Evolutionary conservation across 2,797 vertebrate genomes (phyloP).

Genomic region (Pseudochaenichthys georgianus): DNA sequence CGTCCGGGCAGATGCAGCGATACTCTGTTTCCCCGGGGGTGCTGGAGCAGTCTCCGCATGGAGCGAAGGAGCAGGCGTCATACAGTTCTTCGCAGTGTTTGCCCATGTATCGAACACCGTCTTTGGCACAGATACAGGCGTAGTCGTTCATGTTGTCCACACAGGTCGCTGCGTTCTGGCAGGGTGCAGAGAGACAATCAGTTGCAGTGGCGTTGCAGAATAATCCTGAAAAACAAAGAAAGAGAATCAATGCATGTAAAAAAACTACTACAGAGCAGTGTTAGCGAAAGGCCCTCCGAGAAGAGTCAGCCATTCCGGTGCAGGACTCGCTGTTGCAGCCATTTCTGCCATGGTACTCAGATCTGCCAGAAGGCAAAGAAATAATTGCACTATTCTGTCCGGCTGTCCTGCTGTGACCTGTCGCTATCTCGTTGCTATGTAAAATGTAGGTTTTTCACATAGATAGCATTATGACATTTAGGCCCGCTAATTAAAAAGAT

Average conservation of each 20-base stretch:
- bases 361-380: too few relatives aligned
- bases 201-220: slow-evolving; percentile 79
- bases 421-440: too few relatives aligned
- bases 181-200: slow-evolving; percentile 87
- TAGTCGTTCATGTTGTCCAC: slow-evolving; percentile 85
- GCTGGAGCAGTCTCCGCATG: slow-evolving; percentile 81
- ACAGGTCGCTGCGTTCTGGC: slow-evolving; percentile 89
- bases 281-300: background rate
- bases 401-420: too few relatives aligned
- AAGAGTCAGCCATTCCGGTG: background rate
- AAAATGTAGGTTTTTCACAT: too few relatives aligned
- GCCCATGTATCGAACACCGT: slow-evolving; percentile 84
- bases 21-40: slow-evolving; percentile 76
- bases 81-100: slow-evolving; percentile 86
- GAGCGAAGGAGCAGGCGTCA: slow-evolving; percentile 79
- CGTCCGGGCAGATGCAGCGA: slow-evolving; percentile 81
- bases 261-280: background rate
- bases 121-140: slow-evolving; percentile 84
- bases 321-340: background rate
- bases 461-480: too few relatives aligned
- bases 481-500: too few relatives aligned
- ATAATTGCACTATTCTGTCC: too few relatives aligned
- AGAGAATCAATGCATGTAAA: background rate
- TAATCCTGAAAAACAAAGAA: slow-evolving; percentile 78
- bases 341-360: too few relatives aligned